Conservation (phyloP, 2,888 invertebrate genomes). For the Molorchus minor region DNA sequence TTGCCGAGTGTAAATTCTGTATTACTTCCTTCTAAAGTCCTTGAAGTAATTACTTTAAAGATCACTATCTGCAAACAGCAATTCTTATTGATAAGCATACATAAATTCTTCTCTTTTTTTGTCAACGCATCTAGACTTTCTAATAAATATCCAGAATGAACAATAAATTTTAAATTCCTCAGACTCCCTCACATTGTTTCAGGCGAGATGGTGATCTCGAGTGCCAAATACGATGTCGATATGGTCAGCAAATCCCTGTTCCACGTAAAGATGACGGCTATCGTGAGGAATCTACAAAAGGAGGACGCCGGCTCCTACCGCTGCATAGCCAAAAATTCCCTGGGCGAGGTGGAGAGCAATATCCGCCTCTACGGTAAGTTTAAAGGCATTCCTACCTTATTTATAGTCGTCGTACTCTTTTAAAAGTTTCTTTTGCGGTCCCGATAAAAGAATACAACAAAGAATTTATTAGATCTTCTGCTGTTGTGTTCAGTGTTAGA, state of each 20-base stretch:
- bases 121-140: no score
- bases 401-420: constrained; percentile 14
- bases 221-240: constrained; percentile 81
- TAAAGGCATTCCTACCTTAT: constrained; percentile 10
- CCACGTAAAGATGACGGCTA: constrained; percentile 84
- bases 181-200: constrained; percentile 39
- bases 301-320: constrained; percentile 84
- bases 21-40: no score
- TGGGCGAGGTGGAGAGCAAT: constrained; percentile 88
- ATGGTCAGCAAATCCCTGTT: constrained; percentile 76
- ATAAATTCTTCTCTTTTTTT: no score
- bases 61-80: no score
- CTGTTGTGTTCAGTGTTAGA: background rate
- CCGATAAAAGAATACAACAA: constrained; percentile 5
- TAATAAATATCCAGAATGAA: background rate
- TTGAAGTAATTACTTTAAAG: no score
- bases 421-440: constrained; percentile 23
- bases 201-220: constrained; percentile 87
- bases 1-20: no score
- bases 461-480: background rate
- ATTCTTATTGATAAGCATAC: no score
- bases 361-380: constrained; percentile 86
- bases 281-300: constrained; percentile 76
- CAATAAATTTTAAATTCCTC: no score
- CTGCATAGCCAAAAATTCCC: constrained; percentile 86